These are phyloP conservation scores for Bombus breviceps DNA, from an alignment of 1,140 invertebrate genomes.

Conservation along the genomic window DNA sequence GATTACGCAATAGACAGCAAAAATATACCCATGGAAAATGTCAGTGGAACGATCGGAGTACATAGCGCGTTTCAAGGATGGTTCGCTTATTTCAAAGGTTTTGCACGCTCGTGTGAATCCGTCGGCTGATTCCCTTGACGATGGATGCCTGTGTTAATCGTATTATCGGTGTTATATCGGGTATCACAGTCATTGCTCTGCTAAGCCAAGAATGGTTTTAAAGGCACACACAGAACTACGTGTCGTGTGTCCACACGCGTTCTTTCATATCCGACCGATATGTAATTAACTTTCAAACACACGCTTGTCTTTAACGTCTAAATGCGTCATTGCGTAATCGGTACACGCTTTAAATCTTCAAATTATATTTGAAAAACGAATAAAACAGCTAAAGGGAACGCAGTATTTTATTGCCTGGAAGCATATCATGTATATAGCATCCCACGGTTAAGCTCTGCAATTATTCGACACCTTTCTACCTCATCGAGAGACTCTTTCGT, in stretches of 20 bases:
- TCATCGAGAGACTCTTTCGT: background rate
- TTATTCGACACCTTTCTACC: background rate
- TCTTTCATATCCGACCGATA: background rate
- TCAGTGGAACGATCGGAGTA: constrained; percentile 53
- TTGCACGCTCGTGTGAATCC: constrained; percentile 40
- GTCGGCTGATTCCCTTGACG: background rate
- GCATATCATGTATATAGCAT: too few relatives aligned
- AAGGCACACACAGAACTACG: background rate
- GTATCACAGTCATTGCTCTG: background rate
- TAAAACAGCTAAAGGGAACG: background rate
- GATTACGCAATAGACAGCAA: constrained; percentile 52
- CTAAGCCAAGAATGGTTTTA: constrained; percentile 3
- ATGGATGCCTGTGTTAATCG: constrained; percentile 19
- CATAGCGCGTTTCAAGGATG: constrained; percentile 54
- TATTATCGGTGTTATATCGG: constrained; percentile 49
- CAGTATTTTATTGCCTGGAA: background rate
- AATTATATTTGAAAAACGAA: background rate
- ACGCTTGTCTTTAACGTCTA: background rate
- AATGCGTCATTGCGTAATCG: background rate
- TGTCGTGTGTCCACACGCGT: background rate
- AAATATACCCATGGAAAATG: constrained; percentile 65
- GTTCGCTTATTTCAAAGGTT: constrained; percentile 50
- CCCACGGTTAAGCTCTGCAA: background rate
- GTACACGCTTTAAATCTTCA: background rate
- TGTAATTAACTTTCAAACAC: background rate